Base-by-base conservation (phyloP, 2,888 invertebrate genomes). In the Sesia bembeciformis region DNA sequence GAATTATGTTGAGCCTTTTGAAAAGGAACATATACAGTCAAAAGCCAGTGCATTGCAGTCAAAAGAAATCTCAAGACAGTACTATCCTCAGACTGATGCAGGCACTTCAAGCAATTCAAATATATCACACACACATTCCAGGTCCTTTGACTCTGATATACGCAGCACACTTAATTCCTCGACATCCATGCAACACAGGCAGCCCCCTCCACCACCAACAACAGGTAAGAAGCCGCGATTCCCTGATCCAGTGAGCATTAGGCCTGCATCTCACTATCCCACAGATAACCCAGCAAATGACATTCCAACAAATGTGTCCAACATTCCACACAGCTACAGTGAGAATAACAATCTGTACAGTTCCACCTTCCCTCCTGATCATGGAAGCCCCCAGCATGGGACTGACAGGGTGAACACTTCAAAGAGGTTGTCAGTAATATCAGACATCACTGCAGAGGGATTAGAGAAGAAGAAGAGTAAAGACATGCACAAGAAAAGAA, bases 1-100 rank as follows among this genome's bases (percentile, higher is more conserved):
- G 54, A 81, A 89, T 63, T 89, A 89, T 70, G 88, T 89, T 46
- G 89, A 89, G 58, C 89, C 89, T 39, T 89, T 89, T 73, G 88
- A 89, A 60, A 88, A 89, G 57, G 89, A 89, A 62, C 80, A 81
- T 40, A 89, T 89, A 46, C 87, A 89, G 59, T 89, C 89, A 0
- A 87, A 82, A 74, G 78, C 84, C 23, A 85, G 83, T 76, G 89
- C 89, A n/a, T 59, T 88, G 39, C 74, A 85, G 57, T 79, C 84
- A 23, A 81, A 84, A 62, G 84, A 88, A 59, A 67, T 79, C 40
- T 89, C 89, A 1, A 81, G 74, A 56, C 87, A 86, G 60, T 86
- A 81, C 60, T 87, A 77, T 56, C 62, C 72, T 3, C 76, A 78
- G 43, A 40, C 51, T 5, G 77, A 81, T 56, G 66, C 77, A 4